Evolutionary conservation across 2,888 invertebrate genomes (phyloP).

Genomic region (Calameuta filiformis): DNA sequence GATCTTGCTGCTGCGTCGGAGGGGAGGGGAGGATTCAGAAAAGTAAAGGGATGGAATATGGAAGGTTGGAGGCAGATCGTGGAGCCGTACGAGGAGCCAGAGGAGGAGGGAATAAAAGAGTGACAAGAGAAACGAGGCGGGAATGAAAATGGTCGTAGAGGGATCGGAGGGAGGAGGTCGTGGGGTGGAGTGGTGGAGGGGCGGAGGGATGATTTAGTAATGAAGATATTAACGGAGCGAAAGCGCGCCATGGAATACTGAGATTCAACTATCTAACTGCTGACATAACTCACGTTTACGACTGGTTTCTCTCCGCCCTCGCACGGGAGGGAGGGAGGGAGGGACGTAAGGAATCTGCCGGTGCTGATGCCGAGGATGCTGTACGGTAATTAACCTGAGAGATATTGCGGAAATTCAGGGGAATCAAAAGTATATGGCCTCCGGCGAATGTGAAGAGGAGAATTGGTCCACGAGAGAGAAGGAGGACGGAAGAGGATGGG

Average conservation of each 20-base stretch:
- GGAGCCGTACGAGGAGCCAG: not conserved
- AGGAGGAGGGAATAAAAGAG: not conserved
- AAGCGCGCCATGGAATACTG: slow-evolving; percentile 63
- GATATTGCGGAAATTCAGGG: not conserved
- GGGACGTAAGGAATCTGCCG: not conserved
- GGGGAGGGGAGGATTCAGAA: not conserved
- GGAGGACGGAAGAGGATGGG: not conserved
- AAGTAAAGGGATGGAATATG: not conserved
- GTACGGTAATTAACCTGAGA: not conserved
- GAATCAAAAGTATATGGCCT: not conserved
- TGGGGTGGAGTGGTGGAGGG: slow-evolving; percentile 23
- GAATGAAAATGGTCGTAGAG: slow-evolving; percentile 42
- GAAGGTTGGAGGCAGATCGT: not conserved
- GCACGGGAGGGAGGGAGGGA: not conserved
- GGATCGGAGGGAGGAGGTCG: slow-evolving; percentile 16
- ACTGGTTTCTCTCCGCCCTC: slow-evolving; percentile 36
- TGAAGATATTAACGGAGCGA: slow-evolving; percentile 65
- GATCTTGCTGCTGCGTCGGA: too few species aligned
- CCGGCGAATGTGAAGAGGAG: not conserved
- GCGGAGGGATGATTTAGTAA: slow-evolving; percentile 62
- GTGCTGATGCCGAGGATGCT: not conserved
- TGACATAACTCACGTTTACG: slow-evolving; percentile 64
- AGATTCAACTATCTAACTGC: slow-evolving; percentile 66
- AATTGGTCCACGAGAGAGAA: too few species aligned
- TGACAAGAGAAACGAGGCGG: slow-evolving; percentile 33